Evolutionary conservation across 2,888 invertebrate genomes (phyloP), one percentile per base, ranked within the genome.

Genomic region (Amphimallon solstitiale): DNA sequence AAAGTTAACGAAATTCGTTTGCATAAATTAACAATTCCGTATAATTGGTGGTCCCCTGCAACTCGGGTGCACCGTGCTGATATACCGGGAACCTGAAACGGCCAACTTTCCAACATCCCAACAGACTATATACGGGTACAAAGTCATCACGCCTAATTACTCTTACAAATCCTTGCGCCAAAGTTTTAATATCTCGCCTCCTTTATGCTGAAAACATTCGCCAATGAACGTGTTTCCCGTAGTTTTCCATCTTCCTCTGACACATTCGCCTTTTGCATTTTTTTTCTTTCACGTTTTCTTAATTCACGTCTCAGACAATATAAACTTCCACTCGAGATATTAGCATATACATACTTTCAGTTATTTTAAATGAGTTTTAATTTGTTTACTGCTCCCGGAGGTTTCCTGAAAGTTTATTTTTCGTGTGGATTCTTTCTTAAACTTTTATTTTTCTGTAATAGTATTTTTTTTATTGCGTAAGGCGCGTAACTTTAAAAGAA

Each of bases 131-230:
- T 59, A 59, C 56, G 19, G 73, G 69, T 68, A 66, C 56, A 73
- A 74, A 56, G 74, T 74, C 76, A 75, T 75, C 78, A 73, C 74
- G 74, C 71, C 74, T 79, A 79, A 79, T 79, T 79, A 76, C 76
- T 74, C 74, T 73, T 73, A 75, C 77, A 78, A 79, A 78, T 78
- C 76, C 76, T 74, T 68, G 48, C 71, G 68, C 71, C 68, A 69
- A 78, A 78, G 76, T 78, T 78, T 78, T 75, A 77, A 77, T 76
- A 76, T 77, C 76, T 73, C 70, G 61, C 65, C 29, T 52, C 68
- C 67, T 68, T 70, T 68, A 68, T 68, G 66, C 68, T 66, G 66
- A 61, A 65, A 68, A 68, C 66, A 68, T 66, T 63, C 64, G 49
- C 56, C 56, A 56, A 68, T 54, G 54, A 66, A 51, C 63, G 52